Evolutionary conservation across 2,888 invertebrate genomes (phyloP).

Genomic region (Galeopsomyia nigrocyanea): DNA sequence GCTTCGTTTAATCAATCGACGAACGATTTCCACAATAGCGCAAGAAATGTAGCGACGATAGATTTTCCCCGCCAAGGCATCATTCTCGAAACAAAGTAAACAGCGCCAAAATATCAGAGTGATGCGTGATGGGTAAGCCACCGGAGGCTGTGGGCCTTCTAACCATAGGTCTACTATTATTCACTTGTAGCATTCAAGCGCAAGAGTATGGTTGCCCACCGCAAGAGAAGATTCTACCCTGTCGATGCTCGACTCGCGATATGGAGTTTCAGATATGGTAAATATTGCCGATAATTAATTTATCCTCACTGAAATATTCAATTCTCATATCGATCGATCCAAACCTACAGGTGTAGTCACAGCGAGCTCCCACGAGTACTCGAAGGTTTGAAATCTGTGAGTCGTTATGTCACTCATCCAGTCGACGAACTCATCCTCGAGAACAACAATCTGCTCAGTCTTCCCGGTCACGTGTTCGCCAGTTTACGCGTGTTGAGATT

Average conservation of each 20-base stretch:
- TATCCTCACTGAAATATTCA: too few species aligned
- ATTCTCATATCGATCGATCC: conserved; percentile 46
- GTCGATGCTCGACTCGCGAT: conserved; percentile 83
- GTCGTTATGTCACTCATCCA: conserved; percentile 76
- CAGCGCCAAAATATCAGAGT: conserved; percentile 4
- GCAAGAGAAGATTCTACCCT: conserved; percentile 84
- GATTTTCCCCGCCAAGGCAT: background rate
- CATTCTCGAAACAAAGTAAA: background rate
- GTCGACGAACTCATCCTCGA: conserved; percentile 90
- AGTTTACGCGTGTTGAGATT: conserved; percentile 81
- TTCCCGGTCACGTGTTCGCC: conserved; percentile 87
- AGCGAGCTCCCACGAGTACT: conserved; percentile 85
- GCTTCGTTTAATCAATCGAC: background rate
- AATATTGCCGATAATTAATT: too few species aligned
- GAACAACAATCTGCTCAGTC: conserved; percentile 86
- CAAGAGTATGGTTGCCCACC: conserved; percentile 76
- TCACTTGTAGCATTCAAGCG: conserved; percentile 10
- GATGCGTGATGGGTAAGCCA: conserved; percentile 65
- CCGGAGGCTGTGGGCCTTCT: conserved; percentile 55
- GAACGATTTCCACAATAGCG: too few species aligned
- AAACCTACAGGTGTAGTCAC: conserved; percentile 84
- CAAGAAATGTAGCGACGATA: conserved; percentile 37
- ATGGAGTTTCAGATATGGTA: conserved; percentile 90
- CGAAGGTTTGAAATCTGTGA: conserved; percentile 80
- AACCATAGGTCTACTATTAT: too few species aligned